Percentiles rank a stretch among this genome's conserved stretches.
phyloP scores from a whole-genome alignment of 1,140 invertebrate species.

The Arctopsyche grandis region DNA sequence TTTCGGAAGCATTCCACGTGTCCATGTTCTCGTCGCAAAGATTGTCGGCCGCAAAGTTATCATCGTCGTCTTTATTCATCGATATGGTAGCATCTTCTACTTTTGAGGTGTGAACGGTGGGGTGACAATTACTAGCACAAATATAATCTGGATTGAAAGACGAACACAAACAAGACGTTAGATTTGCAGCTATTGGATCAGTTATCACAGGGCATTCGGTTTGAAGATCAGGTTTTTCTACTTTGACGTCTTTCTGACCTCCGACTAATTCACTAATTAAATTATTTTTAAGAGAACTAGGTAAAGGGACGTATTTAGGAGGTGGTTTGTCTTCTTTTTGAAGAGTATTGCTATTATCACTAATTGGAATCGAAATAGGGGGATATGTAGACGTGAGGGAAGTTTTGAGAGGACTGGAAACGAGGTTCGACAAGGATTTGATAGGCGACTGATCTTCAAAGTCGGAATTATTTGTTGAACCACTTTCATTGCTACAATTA shows the following conservation, averaged over 20 bases:
- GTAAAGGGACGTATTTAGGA: constrained; percentile 51
- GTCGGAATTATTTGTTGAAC: constrained; percentile 61
- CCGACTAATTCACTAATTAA: constrained; percentile 50
- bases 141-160: constrained; percentile 55
- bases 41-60: neutral
- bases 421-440: constrained; percentile 71
- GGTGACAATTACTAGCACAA: constrained; percentile 46
- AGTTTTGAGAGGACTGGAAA: constrained; percentile 69
- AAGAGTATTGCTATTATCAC: neutral
- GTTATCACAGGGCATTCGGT: constrained; percentile 49
- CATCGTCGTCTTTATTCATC: constrained; percentile 1
- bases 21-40: neutral
- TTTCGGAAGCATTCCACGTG: neutral
- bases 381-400: constrained; percentile 53
- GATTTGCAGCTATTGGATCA: constrained; percentile 63
- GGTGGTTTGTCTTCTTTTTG: constrained; percentile 41
- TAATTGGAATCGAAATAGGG: neutral
- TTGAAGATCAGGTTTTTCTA: constrained; percentile 15
- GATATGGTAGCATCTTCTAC: neutral
- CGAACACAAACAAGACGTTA: constrained; percentile 63
- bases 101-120: constrained; percentile 15
- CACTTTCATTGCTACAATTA: constrained; percentile 59
- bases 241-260: constrained; percentile 14
- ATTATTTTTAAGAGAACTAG: constrained; percentile 53
- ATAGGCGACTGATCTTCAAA: constrained; percentile 69